Conservation (phyloP, 2,888 invertebrate genomes). For the Pantelozetes paolii region DNA sequence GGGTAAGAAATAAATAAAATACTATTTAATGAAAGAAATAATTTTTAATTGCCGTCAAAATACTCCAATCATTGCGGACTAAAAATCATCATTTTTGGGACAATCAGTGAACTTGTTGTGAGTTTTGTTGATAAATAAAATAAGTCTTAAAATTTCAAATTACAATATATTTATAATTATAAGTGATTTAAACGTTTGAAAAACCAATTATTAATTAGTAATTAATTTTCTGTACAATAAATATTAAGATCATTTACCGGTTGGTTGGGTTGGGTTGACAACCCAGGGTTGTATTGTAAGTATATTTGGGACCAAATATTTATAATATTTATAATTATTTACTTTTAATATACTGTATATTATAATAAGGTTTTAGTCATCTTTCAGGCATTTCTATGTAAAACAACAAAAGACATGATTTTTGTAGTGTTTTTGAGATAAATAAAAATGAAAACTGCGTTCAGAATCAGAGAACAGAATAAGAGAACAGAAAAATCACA, state of each 20-base stretch:
- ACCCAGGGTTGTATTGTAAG: no score
- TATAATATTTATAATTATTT: slow-evolving; percentile 25
- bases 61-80: slow-evolving; percentile 9
- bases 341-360: slow-evolving; percentile 18
- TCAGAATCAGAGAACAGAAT: background rate
- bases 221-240: slow-evolving; percentile 35
- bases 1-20: background rate
- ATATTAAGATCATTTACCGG: slow-evolving; percentile 35
- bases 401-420: slow-evolving; percentile 35
- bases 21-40: background rate
- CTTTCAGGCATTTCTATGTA: slow-evolving; percentile 32
- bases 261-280: no score
- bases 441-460: background rate
- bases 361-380: slow-evolving; percentile 15
- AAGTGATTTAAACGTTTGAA: slow-evolving; percentile 8
- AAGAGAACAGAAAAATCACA: slow-evolving; percentile 35
- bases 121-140: slow-evolving; percentile 18
- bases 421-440: background rate
- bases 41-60: slow-evolving; percentile 9
- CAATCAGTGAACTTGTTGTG: background rate
- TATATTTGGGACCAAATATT: slow-evolving; percentile 29
- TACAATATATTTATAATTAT: slow-evolving; percentile 33
- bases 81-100: background rate
- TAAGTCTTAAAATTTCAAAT: slow-evolving; percentile 31
- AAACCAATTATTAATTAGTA: slow-evolving; percentile 16